Percentiles rank a stretch among this genome's conserved stretches.
phyloP scores from a whole-genome alignment of 2,888 invertebrate species.

The Acanthosepion esculentum region DNA sequence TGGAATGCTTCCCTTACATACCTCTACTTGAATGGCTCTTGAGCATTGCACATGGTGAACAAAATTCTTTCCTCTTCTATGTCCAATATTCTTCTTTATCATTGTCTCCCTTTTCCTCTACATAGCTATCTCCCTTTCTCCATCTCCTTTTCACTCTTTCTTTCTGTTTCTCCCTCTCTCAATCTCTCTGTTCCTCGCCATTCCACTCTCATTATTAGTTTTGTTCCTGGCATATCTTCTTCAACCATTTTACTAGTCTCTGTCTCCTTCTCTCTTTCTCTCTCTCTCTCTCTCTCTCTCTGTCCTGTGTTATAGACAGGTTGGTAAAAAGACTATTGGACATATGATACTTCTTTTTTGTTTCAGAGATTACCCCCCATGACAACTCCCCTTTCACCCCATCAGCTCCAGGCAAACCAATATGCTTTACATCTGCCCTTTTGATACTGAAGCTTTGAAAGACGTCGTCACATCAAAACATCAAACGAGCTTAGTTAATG shows the following conservation, averaged over 20 bases:
- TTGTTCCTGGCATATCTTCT: no score
- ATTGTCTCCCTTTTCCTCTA: background rate
- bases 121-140: background rate
- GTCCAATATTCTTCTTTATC: no score
- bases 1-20: no score
- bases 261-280: background rate
- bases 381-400: background rate
- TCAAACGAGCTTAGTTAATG: slow-evolving; percentile 4
- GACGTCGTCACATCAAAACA: background rate
- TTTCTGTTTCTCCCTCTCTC: background rate
- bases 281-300: background rate
- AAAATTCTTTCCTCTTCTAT: no score
- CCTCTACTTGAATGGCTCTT: no score
- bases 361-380: background rate
- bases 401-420: background rate
- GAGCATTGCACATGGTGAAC: no score
- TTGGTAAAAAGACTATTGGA: background rate
- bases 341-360: background rate
- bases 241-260: background rate
- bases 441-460: background rate
- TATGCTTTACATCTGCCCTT: slow-evolving; percentile 6
- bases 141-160: background rate
- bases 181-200: background rate
- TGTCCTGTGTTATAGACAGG: background rate
- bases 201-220: no score